These are phyloP conservation scores for Sparidentex hasta DNA, from an alignment of 2,797 vertebrate genomes.

Conservation along the genomic window DNA sequence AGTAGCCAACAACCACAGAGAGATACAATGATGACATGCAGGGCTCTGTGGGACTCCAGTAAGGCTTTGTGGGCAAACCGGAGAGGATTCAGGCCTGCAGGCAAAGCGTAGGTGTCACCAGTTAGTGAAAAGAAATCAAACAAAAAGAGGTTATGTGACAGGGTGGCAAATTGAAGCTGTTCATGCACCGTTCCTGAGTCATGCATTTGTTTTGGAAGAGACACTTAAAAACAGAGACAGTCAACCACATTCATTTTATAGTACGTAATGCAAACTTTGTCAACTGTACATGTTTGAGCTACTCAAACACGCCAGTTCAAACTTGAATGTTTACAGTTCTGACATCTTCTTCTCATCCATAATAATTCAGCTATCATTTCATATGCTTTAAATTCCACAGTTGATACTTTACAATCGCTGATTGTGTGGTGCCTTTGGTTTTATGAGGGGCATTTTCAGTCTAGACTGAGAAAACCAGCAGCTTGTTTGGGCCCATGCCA, in stretches of 20 bases:
- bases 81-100: constrained; percentile 18
- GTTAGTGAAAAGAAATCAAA: constrained; percentile 34
- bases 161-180: constrained; percentile 14
- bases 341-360: not conserved
- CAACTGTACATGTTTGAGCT: constrained; percentile 10
- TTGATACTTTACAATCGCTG: constrained; percentile 45
- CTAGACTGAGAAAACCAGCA: constrained; percentile 68
- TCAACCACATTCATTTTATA: constrained; percentile 11
- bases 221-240: constrained; percentile 3
- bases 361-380: constrained; percentile 38
- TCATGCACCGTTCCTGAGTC: not conserved
- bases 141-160: constrained; percentile 12
- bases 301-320: constrained; percentile 19
- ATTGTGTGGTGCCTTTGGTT: constrained; percentile 53
- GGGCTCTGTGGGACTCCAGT: constrained; percentile 42
- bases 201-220: constrained; percentile 4
- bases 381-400: constrained; percentile 28
- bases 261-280: constrained; percentile 1
- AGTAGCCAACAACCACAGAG: constrained; percentile 39
- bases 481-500: constrained; percentile 72
- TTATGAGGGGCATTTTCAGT: constrained; percentile 68
- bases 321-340: constrained; percentile 34
- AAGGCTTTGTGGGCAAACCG: constrained; percentile 52
- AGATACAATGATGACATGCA: constrained; percentile 48
- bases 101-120: constrained; percentile 45